These are phyloP conservation scores for Phalacrocorax carbo DNA, from an alignment of 2,113 vertebrate species.

Conservation along the genomic window DNA sequence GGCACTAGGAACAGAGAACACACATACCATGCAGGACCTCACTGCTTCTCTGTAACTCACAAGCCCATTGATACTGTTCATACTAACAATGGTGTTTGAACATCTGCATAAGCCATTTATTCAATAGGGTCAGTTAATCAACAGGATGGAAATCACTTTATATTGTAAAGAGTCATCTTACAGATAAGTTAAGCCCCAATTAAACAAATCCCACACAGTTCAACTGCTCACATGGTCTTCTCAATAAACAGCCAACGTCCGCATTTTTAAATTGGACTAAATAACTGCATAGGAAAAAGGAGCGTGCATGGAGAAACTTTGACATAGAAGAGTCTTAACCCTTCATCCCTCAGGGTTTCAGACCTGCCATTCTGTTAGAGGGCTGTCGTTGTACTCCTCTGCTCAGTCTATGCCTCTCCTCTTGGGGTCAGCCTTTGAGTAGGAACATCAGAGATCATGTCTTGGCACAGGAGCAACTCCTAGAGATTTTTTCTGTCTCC, in stretches of 20 bases:
- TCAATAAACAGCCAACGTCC: background rate
- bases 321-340: background rate
- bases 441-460: background rate
- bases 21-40: background rate
- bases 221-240: background rate
- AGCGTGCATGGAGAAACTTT: background rate
- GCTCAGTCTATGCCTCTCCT: background rate
- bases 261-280: background rate
- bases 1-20: background rate
- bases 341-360: background rate
- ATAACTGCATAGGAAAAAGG: background rate
- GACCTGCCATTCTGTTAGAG: background rate
- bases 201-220: background rate
- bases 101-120: background rate
- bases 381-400: background rate
- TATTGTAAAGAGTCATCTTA: background rate
- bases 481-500: background rate
- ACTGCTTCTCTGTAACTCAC: background rate
- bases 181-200: background rate
- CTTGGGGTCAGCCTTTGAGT: background rate
- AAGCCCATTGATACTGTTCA: background rate
- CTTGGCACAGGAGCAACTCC: background rate
- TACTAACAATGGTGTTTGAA: background rate
- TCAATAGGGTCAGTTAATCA: background rate
- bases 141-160: background rate